Base-by-base conservation (phyloP, 2,888 invertebrate genomes). In the Nephrotoma flavescens region DNA sequence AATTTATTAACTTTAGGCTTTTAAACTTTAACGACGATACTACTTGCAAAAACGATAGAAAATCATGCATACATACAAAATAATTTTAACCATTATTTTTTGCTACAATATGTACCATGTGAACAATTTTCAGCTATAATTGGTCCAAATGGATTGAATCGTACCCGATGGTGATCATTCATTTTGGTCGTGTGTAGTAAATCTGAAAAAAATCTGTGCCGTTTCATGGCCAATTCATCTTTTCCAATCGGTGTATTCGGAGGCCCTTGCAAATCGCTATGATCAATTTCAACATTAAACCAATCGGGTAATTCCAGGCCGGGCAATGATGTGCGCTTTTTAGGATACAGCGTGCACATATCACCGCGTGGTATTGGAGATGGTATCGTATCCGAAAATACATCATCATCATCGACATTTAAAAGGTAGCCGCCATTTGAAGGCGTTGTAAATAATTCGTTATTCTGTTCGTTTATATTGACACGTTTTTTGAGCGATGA, bases 181-280 rank as follows among this genome's bases (percentile, higher is more conserved):
- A 94, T 95, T 89, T 95, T 94, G 84, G 95, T 95, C 89, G 95
- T 95, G 89, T 94, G 93, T 88, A 96, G 93, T 87, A 96, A 93
- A 90, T 96, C 96, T 86, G 96, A 95, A 91, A 96, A 96, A 91
- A 96, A 95, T 89, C 96, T 93, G 91, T 96, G 96, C 87, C 96
- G 93, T 88, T 95, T 93, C 89, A 96, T 91, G 88, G 96, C 96
- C 89, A 96, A 92, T 90, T 96, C 96, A 91, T 96, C 96, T 87
- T 95, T 94, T 87, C 96, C 96, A 85, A 96, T 94, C 15, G 95
- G 96, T 87, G 95, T 96, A 87, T 95, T 96, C 85, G 96, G 96
- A 88, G 91, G 93, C 19, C 71, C 71, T 31, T 71, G 71, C 19
- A 71, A 71, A 31, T 71, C 71, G 9, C 71, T 71, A 71, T 71